Conservation (phyloP, 2,113 vertebrate species). For the Megaceryle torquata region DNA sequence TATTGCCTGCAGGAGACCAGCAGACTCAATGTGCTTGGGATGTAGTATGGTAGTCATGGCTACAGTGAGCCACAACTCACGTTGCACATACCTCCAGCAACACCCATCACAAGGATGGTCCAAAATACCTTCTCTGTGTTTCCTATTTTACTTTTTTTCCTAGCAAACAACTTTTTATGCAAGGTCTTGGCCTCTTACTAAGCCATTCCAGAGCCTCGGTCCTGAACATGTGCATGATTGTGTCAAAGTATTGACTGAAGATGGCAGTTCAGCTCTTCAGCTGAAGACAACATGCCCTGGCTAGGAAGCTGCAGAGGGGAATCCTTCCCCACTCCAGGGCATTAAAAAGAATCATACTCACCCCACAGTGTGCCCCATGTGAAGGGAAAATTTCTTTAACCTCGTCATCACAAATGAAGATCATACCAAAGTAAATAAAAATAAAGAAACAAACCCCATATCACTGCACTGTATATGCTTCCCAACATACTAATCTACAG, state of each 20-base stretch:
- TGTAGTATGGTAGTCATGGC: accelerated
- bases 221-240: neutral
- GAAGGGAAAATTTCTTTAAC: neutral
- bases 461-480: neutral
- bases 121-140: neutral
- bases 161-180: neutral
- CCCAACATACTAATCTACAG: neutral
- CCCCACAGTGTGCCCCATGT: neutral
- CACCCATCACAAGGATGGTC: neutral
- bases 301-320: neutral
- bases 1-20: neutral
- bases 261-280: neutral
- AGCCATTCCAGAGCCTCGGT: neutral
- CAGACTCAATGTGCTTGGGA: neutral
- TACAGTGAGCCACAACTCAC: neutral
- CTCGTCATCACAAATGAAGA: neutral
- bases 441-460: neutral
- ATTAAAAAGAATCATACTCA: neutral
- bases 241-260: neutral
- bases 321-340: neutral
- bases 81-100: neutral
- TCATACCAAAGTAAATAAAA: neutral
- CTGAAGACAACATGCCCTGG: neutral
- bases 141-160: neutral
- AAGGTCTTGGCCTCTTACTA: neutral